Base-by-base conservation (phyloP, 1,140 invertebrate species). In the Aleiodes sp. region DNA sequence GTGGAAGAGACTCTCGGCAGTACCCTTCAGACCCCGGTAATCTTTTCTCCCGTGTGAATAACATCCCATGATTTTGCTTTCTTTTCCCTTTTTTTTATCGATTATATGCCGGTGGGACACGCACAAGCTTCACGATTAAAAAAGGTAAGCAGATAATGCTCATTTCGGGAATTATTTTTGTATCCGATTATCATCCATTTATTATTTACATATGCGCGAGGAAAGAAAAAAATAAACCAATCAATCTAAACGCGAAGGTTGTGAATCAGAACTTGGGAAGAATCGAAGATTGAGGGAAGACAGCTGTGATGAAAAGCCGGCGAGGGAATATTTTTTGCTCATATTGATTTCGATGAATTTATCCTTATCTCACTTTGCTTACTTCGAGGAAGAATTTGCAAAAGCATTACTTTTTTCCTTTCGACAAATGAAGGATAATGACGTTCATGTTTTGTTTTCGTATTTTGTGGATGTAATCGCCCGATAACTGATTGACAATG, bases 21-120 rank as follows among this genome's bases (percentile, higher is more conserved):
- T 66, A n/a, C 21, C 39, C 14, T 31, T 26, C 56, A 24, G 29
- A 24, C 29, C 29, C 56, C 52, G 16, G 65, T 71, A 65, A 71
- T 65, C 63, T 71, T 37, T 29, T 59, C 60, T 57, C 39, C 26
- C 67, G 67, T 69, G 67, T 69, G 67, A 69, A 69, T 69, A 69
- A 69, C 67, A 69, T 69, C 60, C 39, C 60, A 56, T 39, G 26
- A 56, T 65, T 70, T 70, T 21, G 12, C 65, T 66, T 26, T 68
- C 37, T 16, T 31, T 62, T 10, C 39, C 21, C 39, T 39, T 60
- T 60, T 46, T 52, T 71, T 66, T 61, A 52, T 65, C 16, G 37
- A 37, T 56, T 64, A 65, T 56, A 67, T 71, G 70, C 39, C 65
- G 63, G 0, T 57, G 9, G 28, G 57, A 43, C 70, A 71, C 70